Percentiles rank a stretch among this genome's conserved stretches.
Conservation (phyloP, 2,888 invertebrate genomes). For the Leucophora obtusa region DNA sequence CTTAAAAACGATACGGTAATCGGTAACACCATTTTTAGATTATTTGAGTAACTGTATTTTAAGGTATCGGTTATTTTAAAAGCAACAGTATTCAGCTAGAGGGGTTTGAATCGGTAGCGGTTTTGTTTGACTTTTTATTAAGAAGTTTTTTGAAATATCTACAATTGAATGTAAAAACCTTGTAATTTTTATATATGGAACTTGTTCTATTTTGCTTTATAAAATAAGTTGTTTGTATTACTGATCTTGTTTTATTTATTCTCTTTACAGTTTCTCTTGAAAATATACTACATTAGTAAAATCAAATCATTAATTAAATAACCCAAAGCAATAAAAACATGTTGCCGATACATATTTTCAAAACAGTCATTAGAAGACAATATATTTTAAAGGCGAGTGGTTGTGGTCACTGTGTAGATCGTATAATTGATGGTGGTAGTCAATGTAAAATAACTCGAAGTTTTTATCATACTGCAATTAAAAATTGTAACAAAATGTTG, state of each 20-base stretch:
- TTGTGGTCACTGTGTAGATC: conserved; percentile 17
- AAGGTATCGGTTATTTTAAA: no score
- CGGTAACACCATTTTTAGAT: no score
- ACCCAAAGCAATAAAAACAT: conserved; percentile 5
- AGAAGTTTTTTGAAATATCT: no score
- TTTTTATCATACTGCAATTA: not conserved
- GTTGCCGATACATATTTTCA: conserved; percentile 26
- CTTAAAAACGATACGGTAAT: no score
- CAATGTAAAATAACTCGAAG: not conserved
- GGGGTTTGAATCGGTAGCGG: no score
- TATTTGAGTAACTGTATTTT: no score
- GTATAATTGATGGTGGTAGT: not conserved
- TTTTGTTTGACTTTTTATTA: no score
- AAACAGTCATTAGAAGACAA: conserved; percentile 46
- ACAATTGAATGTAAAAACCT: no score
- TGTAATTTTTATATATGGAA: not conserved
- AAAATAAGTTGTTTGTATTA: not conserved
- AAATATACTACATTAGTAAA: not conserved
- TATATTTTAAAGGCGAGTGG: conserved; percentile 45
- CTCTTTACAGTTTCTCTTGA: conserved; percentile 9
- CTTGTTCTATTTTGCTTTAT: not conserved
- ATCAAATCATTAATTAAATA: conserved; percentile 7
- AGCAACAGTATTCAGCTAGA: no score
- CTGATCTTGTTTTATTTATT: not conserved
- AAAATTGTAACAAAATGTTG: conserved; percentile 39